Evolutionary conservation across 2,113 vertebrate genomes (phyloP).

Genomic region (Chamaetylas fuelleborni): DNA sequence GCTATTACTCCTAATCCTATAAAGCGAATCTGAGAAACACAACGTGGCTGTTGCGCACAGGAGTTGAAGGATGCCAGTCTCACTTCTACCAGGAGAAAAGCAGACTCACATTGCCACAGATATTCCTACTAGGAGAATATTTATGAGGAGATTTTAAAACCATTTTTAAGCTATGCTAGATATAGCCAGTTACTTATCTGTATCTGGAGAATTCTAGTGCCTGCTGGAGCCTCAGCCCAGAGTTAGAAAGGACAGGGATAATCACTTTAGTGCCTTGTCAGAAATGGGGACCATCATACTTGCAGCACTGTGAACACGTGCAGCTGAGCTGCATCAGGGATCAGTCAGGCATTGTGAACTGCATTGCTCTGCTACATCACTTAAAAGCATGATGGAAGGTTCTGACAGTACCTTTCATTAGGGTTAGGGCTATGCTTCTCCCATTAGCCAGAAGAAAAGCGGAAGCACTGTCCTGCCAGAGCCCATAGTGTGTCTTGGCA

Average conservation of each 20-base stretch:
- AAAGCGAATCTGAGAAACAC: background rate
- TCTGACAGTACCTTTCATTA: background rate
- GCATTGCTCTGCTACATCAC: background rate
- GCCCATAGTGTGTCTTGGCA: background rate
- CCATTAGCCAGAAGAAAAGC: background rate
- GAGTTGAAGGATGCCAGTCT: background rate
- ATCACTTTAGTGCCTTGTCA: background rate
- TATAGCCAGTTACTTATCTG: background rate
- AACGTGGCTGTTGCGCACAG: background rate
- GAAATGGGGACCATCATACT: background rate
- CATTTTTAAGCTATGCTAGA: background rate
- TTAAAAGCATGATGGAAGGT: background rate
- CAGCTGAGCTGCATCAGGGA: background rate
- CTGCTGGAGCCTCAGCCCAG: background rate
- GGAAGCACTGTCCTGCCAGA: background rate
- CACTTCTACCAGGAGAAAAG: background rate
- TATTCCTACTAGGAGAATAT: background rate
- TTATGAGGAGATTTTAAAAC: background rate
- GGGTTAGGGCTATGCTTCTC: background rate
- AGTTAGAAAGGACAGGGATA: background rate
- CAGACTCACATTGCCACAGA: background rate
- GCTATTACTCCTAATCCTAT: background rate
- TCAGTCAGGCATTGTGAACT: background rate
- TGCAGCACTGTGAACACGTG: background rate
- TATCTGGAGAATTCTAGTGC: background rate